phyloP scores from a whole-genome alignment of 2,888 invertebrate genomes.

The Argyra leucocephala region DNA sequence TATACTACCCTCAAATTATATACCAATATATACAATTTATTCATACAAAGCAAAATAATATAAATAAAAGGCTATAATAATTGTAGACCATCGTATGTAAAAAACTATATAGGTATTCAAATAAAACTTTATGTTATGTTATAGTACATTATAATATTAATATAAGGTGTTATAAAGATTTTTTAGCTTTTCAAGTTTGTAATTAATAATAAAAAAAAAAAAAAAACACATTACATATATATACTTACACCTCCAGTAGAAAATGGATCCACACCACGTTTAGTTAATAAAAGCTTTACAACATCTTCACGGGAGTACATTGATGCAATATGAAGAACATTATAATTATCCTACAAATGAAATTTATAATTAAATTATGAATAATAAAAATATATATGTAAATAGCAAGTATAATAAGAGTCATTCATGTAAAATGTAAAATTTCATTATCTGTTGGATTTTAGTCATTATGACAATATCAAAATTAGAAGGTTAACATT shows the following conservation, averaged over 20 bases:
- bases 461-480: no score
- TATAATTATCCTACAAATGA: constrained; percentile 78
- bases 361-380: not conserved
- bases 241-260: constrained; percentile 85
- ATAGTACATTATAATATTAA: no score
- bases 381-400: not conserved
- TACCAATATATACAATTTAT: no score
- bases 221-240: constrained; percentile 14
- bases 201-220: not conserved
- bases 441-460: no score
- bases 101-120: no score
- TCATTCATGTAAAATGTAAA: not conserved
- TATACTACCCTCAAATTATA: no score
- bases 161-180: no score
- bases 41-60: no score
- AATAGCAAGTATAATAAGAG: not conserved
- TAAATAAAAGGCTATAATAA: no score
- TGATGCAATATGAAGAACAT: constrained; percentile 88
- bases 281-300: constrained; percentile 76
- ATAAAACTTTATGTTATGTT: no score
- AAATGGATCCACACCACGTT: constrained; percentile 83
- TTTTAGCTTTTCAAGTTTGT: no score
- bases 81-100: no score
- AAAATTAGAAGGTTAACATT: not conserved
- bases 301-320: constrained; percentile 93